Base-by-base conservation (phyloP, 2,888 invertebrate species). In the Drosophila bunnanda region DNA sequence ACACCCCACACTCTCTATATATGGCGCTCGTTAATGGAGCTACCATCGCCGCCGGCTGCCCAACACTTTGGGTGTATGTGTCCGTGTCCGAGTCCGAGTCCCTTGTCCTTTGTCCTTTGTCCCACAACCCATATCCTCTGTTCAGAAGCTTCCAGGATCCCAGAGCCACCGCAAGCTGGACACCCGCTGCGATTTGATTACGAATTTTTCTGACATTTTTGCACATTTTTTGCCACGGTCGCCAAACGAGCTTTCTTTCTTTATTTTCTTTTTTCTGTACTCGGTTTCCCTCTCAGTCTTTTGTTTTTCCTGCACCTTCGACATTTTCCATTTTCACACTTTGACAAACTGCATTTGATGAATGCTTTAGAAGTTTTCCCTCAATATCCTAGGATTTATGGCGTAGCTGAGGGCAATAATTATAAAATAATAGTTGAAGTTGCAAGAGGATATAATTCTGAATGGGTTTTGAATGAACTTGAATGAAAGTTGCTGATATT, bases 181-280 rank as follows among this genome's bases (percentile, higher is more conserved):
- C 90, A 79, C 89, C 89, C 81, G 90, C 88, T 89, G 90, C 79
- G 89, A 79, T 79, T 78, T 89, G 80, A 79, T 72, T 86, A 81
- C 65, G 81, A 79, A 82, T 89, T 90, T 90, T 90, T 89, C 81
- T 90, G 90, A 89, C 89, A 90, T 82, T 89, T 90, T 89, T 82
- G 77, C 80, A 80, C 76, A 77, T 81, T 86, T 82, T 79, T 77
- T 78, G 66, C 67, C 39, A 38, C 38, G 22, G 7, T 39, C 22
- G 32, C 28, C 34, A 52, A 52, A 52, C 50, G 22, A 39, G 64
- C 58, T 57, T 58, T 69, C 73, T 68, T 28, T n/a, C n/a, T n/a
- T 54, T 59, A 32, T 46, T 62, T 56, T 48, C 46, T 38, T 54
- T 48, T 7, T 36, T 30, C 30, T 20, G 22, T 30, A 20, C 10